A percentile compares a stretch with the other conserved stretches of the same genome.
Conservation (phyloP, 2,113 vertebrate genomes). For the Tiliqua scincoides region DNA sequence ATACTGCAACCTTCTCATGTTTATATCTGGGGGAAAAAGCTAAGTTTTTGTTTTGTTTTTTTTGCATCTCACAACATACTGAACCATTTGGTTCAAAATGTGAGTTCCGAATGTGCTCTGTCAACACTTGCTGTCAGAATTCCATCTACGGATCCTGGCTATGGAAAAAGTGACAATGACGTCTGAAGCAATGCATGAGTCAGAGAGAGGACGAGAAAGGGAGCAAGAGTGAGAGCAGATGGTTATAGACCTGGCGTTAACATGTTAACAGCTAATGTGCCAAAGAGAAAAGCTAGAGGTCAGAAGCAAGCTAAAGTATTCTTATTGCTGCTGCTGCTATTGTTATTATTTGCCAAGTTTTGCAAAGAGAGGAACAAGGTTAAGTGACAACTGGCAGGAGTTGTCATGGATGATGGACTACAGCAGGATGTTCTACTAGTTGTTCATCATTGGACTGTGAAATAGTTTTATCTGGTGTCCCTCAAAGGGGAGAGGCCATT, state of each 20-base stretch:
- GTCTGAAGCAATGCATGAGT: background rate
- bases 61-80: background rate
- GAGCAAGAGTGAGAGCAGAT: background rate
- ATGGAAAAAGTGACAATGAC: background rate
- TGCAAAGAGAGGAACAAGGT: background rate
- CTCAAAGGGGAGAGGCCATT: background rate
- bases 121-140: conserved; percentile 2
- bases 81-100: background rate
- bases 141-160: background rate
- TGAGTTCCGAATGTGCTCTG: background rate
- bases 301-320: background rate
- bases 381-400: background rate
- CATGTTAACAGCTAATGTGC: background rate
- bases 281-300: background rate
- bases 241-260: background rate
- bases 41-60: background rate
- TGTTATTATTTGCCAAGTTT: no score
- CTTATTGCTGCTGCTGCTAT: no score
- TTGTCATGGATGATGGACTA: background rate
- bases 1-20: background rate
- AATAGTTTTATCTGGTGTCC: background rate
- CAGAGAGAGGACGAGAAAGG: background rate
- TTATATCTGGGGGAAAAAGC: background rate
- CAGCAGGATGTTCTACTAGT: background rate
- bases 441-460: background rate